Evolutionary conservation across 2,888 invertebrate genomes (phyloP).

Genomic region (Macrostomum cliftonense): DNA sequence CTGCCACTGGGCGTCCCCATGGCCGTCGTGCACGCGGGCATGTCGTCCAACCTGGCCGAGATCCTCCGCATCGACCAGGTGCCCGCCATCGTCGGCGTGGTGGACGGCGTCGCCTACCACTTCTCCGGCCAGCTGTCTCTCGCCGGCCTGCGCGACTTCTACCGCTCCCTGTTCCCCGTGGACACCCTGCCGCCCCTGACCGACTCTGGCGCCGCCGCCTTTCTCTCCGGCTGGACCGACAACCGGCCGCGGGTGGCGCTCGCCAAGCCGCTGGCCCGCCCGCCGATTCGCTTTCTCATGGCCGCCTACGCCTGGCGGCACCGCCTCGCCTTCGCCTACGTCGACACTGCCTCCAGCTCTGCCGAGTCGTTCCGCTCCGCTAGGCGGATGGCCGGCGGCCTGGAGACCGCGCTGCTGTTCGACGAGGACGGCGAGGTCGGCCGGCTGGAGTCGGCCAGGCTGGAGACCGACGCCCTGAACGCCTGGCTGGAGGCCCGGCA

Average conservation of each 20-base stretch:
- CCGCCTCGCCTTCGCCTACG: conserved; percentile 52
- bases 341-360: background rate
- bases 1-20: conserved; percentile 50
- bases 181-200: conserved; percentile 40
- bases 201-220: conserved; percentile 52
- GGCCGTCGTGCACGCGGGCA: background rate
- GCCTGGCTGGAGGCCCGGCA: conserved; percentile 51
- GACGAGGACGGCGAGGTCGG: conserved; percentile 52
- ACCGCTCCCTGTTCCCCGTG: conserved; percentile 65
- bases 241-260: conserved; percentile 73
- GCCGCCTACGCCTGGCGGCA: conserved; percentile 68
- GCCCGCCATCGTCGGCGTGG: conserved; percentile 58
- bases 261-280: conserved; percentile 49
- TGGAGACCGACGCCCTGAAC: background rate
- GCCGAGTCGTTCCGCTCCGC: background rate
- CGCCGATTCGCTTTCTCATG: conserved; percentile 65
- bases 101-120: conserved; percentile 67
- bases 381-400: background rate
- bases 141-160: conserved; percentile 56
- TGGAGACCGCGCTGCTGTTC: conserved; percentile 50
- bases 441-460: background rate
- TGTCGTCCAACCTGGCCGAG: background rate
- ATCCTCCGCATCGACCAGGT: conserved; percentile 32
- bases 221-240: conserved; percentile 71
- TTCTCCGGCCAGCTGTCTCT: conserved; percentile 55